Evolutionary conservation across 2,797 vertebrate species (phyloP), one percentile per base, ranked within the genome.

Genomic region (Eupleurogrammus muticus): DNA sequence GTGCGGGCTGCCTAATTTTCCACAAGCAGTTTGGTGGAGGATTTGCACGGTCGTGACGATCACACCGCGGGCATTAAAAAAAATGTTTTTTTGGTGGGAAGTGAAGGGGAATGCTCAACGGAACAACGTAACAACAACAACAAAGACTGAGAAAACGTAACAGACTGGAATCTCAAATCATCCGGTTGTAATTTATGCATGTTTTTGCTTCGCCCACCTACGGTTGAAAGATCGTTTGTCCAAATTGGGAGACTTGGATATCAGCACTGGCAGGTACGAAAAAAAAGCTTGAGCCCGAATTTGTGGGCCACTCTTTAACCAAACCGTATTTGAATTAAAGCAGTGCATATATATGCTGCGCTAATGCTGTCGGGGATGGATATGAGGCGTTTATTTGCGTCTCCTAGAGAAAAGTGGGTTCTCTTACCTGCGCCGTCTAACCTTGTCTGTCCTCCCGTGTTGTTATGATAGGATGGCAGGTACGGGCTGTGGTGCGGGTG

Each of bases 401-500:
- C 7, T 20, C 40, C 64, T 20, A 69, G 66, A 64, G 76, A 73
- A 90, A 87, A 76, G 48, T n/a, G 56, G 75, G 70, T 63, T 81
- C 61, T 93, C 97, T 98, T 97, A 99, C 97, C 97, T 99, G 97
- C 88, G 80, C 96, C 95, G 93, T 99, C 97, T 93, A 96, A 94
- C 91, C 97, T 93, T 88, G 96, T 96, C 95, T 97, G 97, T 92
- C 94, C 93, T 91, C 95, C 95, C 82, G 93, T 93, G 96, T 95
- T 96, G 94, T 92, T 96, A 95, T 97, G 97, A 94, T 98, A 98
- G 65, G 96, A 95, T 83, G 96, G 96, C 91, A 98, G 95, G 95
- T 98, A 99, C 62, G 97, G 97, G 91, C 97, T 98, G 95, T 98
- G 97, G 94, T 99, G 97, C 88, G 97, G 90, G 83, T 98, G 97